Percentiles rank a stretch among this genome's conserved stretches.
phyloP scores from a whole-genome alignment of 1,140 invertebrate species.

The Drosophila bocqueti region DNA sequence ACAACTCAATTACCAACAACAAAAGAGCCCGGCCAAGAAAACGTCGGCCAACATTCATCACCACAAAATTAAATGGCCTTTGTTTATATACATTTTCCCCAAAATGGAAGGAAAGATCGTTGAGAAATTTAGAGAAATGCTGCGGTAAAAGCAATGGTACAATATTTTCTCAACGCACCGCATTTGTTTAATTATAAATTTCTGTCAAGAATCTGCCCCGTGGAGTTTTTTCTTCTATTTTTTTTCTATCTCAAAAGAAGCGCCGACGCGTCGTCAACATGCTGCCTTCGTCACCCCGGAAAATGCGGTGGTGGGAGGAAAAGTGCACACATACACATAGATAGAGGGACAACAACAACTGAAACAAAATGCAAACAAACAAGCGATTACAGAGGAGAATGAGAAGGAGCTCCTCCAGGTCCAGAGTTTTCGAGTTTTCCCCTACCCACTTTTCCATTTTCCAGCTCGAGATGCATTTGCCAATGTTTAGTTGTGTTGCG shows the following conservation, averaged over 20 bases:
- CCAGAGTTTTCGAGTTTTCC: conserved; percentile 22
- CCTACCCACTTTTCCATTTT: neutral
- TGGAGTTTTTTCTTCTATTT: conserved; percentile 19
- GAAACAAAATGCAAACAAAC: conserved; percentile 49
- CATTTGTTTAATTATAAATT: conserved; percentile 84
- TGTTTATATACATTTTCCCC: conserved; percentile 74
- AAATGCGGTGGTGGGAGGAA: conserved; percentile 14
- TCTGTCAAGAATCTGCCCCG: conserved; percentile 73
- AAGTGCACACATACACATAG: conserved; percentile 24
- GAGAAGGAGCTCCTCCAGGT: conserved; percentile 5
- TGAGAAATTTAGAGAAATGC: conserved; percentile 76
- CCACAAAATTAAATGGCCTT: conserved; percentile 79
- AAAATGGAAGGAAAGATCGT: conserved; percentile 56
- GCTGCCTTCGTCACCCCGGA: conserved; percentile 64
- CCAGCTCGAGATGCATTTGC: conserved; percentile 38
- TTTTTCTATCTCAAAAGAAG: conserved; percentile 68
- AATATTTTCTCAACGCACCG: conserved; percentile 74
- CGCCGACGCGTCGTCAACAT: conserved; percentile 72
- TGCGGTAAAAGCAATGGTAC: conserved; percentile 67
- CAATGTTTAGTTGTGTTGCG: conserved; percentile 49
- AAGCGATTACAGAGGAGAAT: conserved; percentile 40
- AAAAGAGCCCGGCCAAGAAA: conserved; percentile 53
- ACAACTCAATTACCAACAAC: conserved; percentile 75
- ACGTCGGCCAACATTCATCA: conserved; percentile 77
- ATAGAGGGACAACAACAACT: conserved; percentile 28